Conservation (phyloP, 2,113 vertebrate species). For the Pelecanus crispus region DNA sequence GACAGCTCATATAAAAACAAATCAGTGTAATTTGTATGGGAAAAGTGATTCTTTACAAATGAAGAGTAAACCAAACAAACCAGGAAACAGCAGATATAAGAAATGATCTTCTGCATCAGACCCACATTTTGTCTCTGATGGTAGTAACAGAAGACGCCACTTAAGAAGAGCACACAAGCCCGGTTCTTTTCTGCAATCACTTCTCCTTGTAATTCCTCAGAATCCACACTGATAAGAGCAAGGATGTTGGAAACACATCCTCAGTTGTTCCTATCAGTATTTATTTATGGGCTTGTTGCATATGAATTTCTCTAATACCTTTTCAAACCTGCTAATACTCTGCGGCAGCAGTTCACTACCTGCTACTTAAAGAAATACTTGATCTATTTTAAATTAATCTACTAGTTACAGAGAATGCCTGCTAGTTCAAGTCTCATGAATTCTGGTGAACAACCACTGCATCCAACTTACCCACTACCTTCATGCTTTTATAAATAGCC, state of each 20-base stretch:
- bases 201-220: neutral
- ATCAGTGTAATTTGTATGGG: neutral
- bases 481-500: neutral
- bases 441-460: neutral
- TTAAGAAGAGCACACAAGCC: neutral
- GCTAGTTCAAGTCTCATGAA: neutral
- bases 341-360: neutral
- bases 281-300: neutral
- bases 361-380: neutral
- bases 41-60: neutral
- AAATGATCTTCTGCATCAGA: neutral
- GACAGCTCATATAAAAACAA: neutral
- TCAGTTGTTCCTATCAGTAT: neutral
- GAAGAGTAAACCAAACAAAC: neutral
- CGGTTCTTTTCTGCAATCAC: neutral
- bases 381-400: neutral
- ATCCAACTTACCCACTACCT: neutral
- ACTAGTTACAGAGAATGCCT: neutral
- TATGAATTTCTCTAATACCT: neutral
- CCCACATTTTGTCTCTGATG: neutral
- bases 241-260: neutral
- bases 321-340: neutral
- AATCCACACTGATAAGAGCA: neutral
- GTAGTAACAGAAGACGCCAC: neutral
- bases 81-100: neutral